Conservation (phyloP, 2,113 vertebrate species). For the Odocoileus hemionus region DNA sequence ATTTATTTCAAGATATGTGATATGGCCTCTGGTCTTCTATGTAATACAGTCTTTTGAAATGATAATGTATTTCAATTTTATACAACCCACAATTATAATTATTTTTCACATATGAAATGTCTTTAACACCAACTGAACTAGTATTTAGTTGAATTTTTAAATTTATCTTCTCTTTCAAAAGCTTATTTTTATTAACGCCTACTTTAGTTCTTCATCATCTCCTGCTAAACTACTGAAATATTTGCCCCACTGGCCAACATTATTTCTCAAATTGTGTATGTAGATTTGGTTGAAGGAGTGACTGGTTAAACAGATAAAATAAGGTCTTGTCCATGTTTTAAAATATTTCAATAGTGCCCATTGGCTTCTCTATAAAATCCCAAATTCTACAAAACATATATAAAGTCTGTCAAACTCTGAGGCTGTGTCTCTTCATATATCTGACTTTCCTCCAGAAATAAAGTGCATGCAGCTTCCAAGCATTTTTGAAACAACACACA, state of each 20-base stretch:
- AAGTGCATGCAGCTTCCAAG: neutral
- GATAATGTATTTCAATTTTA: neutral
- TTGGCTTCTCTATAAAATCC: neutral
- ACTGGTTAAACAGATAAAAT: neutral
- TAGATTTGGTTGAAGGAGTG: neutral
- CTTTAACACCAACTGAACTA: neutral
- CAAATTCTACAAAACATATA: neutral
- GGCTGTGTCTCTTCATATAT: neutral
- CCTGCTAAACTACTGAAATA: neutral
- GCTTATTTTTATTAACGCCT: neutral
- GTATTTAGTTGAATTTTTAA: neutral
- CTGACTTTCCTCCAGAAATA: neutral
- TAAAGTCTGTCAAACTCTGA: neutral
- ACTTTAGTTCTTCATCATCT: neutral
- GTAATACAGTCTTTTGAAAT: conserved; percentile 28
- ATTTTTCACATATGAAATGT: neutral
- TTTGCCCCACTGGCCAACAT: neutral
- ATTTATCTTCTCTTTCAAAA: neutral
- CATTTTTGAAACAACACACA: neutral
- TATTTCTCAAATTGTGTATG: neutral
- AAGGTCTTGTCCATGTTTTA: neutral
- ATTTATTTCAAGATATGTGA: neutral
- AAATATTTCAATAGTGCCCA: neutral
- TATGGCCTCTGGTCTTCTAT: neutral
- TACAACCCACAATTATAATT: neutral